These are phyloP conservation scores for Cecidostiba fungosa DNA, from an alignment of 2,888 invertebrate species.

Conservation along the genomic window DNA sequence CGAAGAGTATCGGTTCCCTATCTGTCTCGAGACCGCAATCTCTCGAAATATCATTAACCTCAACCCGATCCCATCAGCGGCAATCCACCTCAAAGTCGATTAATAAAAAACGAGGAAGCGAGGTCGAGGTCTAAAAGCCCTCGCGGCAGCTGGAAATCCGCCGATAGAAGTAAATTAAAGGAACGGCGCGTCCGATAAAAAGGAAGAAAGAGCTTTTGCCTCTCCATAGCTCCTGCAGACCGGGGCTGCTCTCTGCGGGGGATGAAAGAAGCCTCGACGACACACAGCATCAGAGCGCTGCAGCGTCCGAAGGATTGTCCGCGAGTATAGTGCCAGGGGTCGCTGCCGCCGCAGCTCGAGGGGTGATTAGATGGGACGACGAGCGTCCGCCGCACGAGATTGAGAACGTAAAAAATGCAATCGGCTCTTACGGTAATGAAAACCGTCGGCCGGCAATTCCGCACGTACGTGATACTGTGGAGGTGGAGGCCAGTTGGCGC, in stretches of 20 bases:
- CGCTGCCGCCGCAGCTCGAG: slow-evolving; percentile 16
- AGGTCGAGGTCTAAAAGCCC: not conserved
- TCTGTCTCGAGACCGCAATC: not conserved
- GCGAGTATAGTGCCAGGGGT: not conserved
- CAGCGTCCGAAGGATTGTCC: slow-evolving; percentile 13
- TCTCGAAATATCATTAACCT: slow-evolving; percentile 10
- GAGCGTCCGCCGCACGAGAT: slow-evolving; percentile 57
- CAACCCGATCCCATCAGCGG: slow-evolving; percentile 14
- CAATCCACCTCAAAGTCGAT: slow-evolving; percentile 24
- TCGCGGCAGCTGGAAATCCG: slow-evolving; percentile 23
- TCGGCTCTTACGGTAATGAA: slow-evolving; percentile 80
- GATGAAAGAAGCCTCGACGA: slow-evolving; percentile 52
- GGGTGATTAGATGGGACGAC: slow-evolving; percentile 59
- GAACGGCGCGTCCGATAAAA: slow-evolving; percentile 31
- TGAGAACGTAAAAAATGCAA: slow-evolving; percentile 77
- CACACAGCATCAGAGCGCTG: not conserved
- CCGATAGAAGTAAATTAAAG: slow-evolving; percentile 48
- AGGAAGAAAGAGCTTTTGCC: slow-evolving; percentile 38
- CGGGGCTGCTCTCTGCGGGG: not conserved
- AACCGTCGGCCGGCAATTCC: slow-evolving; percentile 67
- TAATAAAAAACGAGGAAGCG: slow-evolving; percentile 27
- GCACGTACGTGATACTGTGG: slow-evolving; percentile 45
- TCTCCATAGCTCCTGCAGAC: slow-evolving; percentile 1
- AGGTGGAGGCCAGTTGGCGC: slow-evolving; percentile 33
- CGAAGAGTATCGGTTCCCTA: not conserved